Percentiles rank a stretch among this genome's conserved stretches.
Conservation (phyloP, 1,140 invertebrate species). For the Agrypnia vestita region DNA sequence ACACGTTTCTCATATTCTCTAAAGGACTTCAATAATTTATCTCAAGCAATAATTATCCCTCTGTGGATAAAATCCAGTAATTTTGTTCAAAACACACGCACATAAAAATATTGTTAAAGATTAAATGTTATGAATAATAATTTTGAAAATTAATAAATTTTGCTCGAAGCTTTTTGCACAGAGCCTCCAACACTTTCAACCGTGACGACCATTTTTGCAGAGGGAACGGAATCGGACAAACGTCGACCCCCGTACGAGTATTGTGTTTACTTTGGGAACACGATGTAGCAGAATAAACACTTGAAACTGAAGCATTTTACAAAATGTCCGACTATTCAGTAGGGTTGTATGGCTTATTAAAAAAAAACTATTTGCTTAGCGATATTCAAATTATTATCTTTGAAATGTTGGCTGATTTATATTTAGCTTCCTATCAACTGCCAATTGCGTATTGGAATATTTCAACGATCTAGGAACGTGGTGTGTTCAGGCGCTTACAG, state of each 20-base stretch:
- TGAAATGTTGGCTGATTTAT: neutral
- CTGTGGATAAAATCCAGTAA: too few species aligned
- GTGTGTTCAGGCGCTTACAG: too few species aligned
- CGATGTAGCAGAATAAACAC: slow-evolving; percentile 37
- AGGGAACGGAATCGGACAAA: neutral
- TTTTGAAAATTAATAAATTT: too few species aligned
- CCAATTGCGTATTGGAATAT: too few species aligned
- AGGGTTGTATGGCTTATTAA: neutral
- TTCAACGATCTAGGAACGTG: too few species aligned
- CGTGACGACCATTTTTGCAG: slow-evolving; percentile 22
- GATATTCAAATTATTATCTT: neutral
- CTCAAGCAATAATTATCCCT: too few species aligned
- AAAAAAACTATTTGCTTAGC: neutral
- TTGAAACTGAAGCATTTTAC: slow-evolving; percentile 28
- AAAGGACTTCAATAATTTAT: too few species aligned
- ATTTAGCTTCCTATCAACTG: neutral
- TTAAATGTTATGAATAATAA: too few species aligned
- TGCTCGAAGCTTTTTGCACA: neutral
- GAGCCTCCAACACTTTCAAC: neutral
- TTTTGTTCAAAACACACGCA: too few species aligned
- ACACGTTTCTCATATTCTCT: too few species aligned
- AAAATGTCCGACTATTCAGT: neutral
- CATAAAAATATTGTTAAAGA: too few species aligned
- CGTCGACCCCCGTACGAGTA: neutral
- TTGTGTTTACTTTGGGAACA: slow-evolving; percentile 26